Conservation (phyloP, 1,140 invertebrate species). For the Gryon sp. region DNA sequence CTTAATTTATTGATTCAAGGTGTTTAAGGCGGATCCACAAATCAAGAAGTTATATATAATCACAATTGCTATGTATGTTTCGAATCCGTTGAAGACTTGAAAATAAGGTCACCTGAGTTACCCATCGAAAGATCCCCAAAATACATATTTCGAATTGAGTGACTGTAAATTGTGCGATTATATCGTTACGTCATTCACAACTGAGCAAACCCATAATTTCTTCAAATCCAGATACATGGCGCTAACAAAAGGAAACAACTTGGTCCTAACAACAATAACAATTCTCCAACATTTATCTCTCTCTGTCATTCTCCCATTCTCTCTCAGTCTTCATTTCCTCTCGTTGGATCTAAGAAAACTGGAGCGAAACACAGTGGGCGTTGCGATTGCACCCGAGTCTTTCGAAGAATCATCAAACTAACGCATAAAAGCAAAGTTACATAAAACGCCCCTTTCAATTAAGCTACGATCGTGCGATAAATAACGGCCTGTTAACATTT, state of each 20-base stretch:
- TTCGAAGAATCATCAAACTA: slow-evolving; percentile 13
- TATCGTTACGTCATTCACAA: no score
- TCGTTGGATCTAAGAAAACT: not conserved
- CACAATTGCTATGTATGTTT: no score
- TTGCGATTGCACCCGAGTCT: slow-evolving; percentile 5
- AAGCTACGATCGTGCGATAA: slow-evolving; percentile 14
- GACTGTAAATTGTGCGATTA: no score
- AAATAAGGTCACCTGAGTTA: no score
- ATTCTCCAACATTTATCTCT: no score
- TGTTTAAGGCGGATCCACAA: no score
- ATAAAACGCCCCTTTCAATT: slow-evolving; percentile 46
- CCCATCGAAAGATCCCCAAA: no score
- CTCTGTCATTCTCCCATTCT: no score
- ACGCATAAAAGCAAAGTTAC: slow-evolving; percentile 22
- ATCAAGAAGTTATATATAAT: no score
- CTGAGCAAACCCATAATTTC: slow-evolving; percentile 18
- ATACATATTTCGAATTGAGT: no score
- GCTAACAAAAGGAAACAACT: slow-evolving; percentile 7
- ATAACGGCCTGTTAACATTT: slow-evolving; percentile 38
- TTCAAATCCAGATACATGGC: not conserved
- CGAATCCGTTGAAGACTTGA: no score
- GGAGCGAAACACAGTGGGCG: slow-evolving; percentile 5
- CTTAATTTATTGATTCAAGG: no score
- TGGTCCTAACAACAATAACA: not conserved
- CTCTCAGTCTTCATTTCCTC: not conserved